phyloP scores from a whole-genome alignment of 2,888 invertebrate species.

The Autographa pulchrina region DNA sequence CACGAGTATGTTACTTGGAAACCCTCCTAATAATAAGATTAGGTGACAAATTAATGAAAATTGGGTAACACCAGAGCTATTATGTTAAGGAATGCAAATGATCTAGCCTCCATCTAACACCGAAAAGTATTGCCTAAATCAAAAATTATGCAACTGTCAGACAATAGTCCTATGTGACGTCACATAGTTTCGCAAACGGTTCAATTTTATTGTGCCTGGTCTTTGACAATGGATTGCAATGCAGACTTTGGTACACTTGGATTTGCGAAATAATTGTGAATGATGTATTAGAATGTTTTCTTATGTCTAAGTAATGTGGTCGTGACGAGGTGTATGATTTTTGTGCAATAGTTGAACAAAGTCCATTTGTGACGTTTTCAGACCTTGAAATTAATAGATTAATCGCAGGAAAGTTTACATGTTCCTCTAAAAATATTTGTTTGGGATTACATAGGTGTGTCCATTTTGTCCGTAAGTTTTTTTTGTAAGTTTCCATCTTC shows the following conservation, averaged over 20 bases:
- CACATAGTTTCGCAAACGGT: constrained; percentile 39
- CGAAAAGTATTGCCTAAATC: constrained; percentile 39
- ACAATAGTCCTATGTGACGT: constrained; percentile 56
- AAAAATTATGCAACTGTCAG: constrained; percentile 34
- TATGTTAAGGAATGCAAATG: neutral
- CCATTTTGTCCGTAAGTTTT: no score
- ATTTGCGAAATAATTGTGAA: constrained; percentile 47
- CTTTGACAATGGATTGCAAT: constrained; percentile 69
- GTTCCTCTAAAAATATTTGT: no score
- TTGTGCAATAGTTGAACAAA: neutral
- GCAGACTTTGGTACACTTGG: constrained; percentile 42
- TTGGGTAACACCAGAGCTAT: no score
- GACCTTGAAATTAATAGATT: no score
- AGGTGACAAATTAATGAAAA: no score
- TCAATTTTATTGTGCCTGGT: constrained; percentile 62
- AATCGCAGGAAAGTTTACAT: no score
- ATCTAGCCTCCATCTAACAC: neutral
- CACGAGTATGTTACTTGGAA: no score
- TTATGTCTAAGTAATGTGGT: neutral
- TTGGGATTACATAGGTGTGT: no score
- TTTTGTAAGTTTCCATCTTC: no score
- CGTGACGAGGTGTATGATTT: neutral
- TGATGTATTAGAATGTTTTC: constrained; percentile 22
- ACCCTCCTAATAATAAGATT: no score
- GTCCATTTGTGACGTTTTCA: no score